Percentiles rank a stretch among this genome's conserved stretches.
Evolutionary conservation across 2,888 invertebrate genomes (phyloP).

Genomic region (Crioceris asparagi): DNA sequence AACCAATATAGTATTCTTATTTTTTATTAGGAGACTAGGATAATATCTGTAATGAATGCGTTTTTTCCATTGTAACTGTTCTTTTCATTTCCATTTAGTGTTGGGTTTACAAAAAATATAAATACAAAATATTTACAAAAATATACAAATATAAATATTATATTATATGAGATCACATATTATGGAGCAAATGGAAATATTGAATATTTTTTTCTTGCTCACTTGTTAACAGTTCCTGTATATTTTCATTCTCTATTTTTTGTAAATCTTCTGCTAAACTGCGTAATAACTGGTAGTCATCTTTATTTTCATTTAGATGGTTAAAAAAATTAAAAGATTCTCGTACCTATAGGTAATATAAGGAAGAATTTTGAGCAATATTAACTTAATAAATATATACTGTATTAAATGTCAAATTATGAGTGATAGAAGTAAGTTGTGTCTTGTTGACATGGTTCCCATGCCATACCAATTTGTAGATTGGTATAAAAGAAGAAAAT

Average conservation of each 20-base stretch:
- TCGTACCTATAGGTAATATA: conserved; percentile 16
- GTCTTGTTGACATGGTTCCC: conserved; percentile 11
- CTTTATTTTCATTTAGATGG: conserved; percentile 18
- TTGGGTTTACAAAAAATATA: not conserved
- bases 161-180: no score
- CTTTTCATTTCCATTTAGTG: not conserved
- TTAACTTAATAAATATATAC: conserved; percentile 31
- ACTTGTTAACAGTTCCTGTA: not conserved
- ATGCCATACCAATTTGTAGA: conserved; percentile 2
- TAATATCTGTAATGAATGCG: not conserved
- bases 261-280: conserved; percentile 12
- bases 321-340: conserved; percentile 14
- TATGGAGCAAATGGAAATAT: no score
- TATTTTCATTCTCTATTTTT: conserved; percentile 2
- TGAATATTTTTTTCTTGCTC: not conserved
- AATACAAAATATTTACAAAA: no score
- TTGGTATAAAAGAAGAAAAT: not conserved
- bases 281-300: conserved; percentile 6
- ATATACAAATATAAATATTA: no score
- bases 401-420: conserved; percentile 38
- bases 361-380: conserved; percentile 36
- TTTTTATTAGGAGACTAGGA: no score
- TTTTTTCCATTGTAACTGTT: not conserved
- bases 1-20: no score
- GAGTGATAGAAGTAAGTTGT: conserved; percentile 33